phyloP scores from a whole-genome alignment of 2,797 vertebrate species.

The Sphaeramia orbicularis region DNA sequence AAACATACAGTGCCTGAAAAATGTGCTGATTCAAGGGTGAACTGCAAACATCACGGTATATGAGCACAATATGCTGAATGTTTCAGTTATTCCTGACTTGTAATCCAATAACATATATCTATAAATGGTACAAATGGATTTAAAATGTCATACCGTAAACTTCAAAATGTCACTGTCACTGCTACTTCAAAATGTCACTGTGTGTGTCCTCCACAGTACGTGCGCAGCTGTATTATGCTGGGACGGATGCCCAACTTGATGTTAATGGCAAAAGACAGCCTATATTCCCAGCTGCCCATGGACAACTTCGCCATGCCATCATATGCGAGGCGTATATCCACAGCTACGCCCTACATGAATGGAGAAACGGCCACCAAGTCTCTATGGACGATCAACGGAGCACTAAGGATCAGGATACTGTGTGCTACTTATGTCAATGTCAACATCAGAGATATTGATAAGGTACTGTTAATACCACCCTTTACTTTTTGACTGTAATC shows the following conservation, averaged over 20 bases:
- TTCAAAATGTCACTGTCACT: slow-evolving; percentile 41
- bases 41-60: neutral
- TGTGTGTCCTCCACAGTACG: slow-evolving; percentile 88
- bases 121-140: slow-evolving; percentile 23
- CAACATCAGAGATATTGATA: slow-evolving; percentile 99
- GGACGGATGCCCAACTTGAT: slow-evolving; percentile 98
- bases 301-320: slow-evolving; percentile 98
- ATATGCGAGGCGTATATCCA: slow-evolving; percentile 96
- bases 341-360: slow-evolving; percentile 98
- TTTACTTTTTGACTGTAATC: slow-evolving; percentile 25
- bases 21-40: slow-evolving; percentile 19
- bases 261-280: slow-evolving; percentile 98
- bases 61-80: slow-evolving; percentile 2
- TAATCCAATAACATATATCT: slow-evolving; percentile 19
- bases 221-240: slow-evolving; percentile 98
- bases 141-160: slow-evolving; percentile 31
- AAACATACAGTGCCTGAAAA: slow-evolving; percentile 30
- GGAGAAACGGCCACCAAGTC: slow-evolving; percentile 96
- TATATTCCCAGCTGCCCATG: slow-evolving; percentile 95
- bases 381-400: slow-evolving; percentile 95
- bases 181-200: slow-evolving; percentile 31
- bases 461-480: slow-evolving; percentile 81
- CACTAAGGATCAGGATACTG: slow-evolving; percentile 94
- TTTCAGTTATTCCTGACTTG: slow-evolving; percentile 18
- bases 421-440: slow-evolving; percentile 99